Base-by-base conservation (phyloP, 2,888 invertebrate species). In the Piscicola geometra region DNA sequence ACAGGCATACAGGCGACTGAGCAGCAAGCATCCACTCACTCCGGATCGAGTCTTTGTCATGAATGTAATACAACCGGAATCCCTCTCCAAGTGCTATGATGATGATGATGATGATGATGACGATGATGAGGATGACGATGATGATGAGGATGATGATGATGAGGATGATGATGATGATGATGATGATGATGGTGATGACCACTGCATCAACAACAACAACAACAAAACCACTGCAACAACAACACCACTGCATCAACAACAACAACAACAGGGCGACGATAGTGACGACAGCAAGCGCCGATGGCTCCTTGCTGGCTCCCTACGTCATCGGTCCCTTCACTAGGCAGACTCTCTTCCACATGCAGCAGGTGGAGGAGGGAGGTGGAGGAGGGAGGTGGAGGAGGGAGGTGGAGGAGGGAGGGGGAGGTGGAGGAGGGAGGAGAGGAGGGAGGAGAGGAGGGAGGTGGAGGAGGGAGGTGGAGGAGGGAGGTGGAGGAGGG, bases 251-350 rank as follows among this genome's bases (percentile, higher is more conserved):
- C 80, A 12, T 41, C 77, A 25, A 76, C 78, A 21, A 75, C 78
- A 21, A 75, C n/a, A n/a, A 15, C 41, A 41, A 56, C 25, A 56
- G 60, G 3, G 77, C 78, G 15, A 79, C 78, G 15, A 75, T 80
- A 9, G 75, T 81, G 15, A 52, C 77, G n/a, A 76, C 78, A 21
- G 76, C 78, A 21, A 75, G 80, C 5, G 80, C 80, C 15, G 78
- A 79, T 32, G 81, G 81, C 33, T 32, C 66, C 15, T 52, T 79
- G 12, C 68, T 81, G 47, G 80, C 80, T 5, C 81, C 81, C 2
- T 81, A 79, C 67, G 79, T 81, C 64, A 35, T 73, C 1, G 73
- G 60, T 35, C 47, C 47, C 64, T 73, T 73, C 56, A n/a, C 33
- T 64, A 73, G 32, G 33, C 18, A 33, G 15, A 33, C 41, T n/a